phyloP scores from a whole-genome alignment of 2,797 vertebrate genomes.

The Threskiornis aethiopicus region DNA sequence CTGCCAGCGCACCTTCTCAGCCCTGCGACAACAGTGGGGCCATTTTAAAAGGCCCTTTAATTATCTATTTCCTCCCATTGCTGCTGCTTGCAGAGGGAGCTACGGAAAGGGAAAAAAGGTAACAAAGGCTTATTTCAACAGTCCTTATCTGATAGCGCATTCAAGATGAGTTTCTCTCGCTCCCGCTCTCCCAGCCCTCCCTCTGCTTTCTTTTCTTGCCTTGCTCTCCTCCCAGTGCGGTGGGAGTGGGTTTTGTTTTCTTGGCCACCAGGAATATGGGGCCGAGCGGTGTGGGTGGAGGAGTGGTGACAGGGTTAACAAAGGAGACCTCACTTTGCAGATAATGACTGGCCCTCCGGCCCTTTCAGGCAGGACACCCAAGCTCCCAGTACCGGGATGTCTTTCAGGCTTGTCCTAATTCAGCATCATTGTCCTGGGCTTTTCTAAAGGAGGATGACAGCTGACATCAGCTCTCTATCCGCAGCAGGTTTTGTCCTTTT shows the following conservation, averaged over 20 bases:
- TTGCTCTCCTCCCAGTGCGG: background rate
- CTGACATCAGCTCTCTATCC: background rate
- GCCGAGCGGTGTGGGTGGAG: slow-evolving; percentile 10
- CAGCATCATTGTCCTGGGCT: background rate
- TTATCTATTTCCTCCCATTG: slow-evolving; percentile 53
- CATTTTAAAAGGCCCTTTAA: slow-evolving; percentile 28
- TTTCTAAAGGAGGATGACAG: slow-evolving; percentile 13
- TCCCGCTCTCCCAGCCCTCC: background rate
- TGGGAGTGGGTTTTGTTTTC: background rate
- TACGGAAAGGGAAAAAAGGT: background rate
- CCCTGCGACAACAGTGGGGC: background rate
- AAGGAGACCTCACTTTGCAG: slow-evolving; percentile 20
- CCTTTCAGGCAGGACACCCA: slow-evolving; percentile 34
- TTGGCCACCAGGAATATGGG: background rate
- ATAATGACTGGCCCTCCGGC: background rate
- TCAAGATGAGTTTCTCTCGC: slow-evolving; percentile 41
- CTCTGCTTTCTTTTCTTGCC: slow-evolving; percentile 30
- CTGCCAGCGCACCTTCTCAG: slow-evolving; percentile 24
- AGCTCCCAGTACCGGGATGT: background rate
- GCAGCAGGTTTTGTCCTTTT: background rate
- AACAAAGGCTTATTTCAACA: slow-evolving; percentile 65
- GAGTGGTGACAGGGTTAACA: slow-evolving; percentile 35
- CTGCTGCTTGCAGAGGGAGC: background rate
- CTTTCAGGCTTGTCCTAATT: slow-evolving; percentile 42
- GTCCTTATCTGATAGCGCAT: slow-evolving; percentile 73